phyloP scores from a whole-genome alignment of 2,113 vertebrate genomes.

The Burhinus bistriatus region DNA sequence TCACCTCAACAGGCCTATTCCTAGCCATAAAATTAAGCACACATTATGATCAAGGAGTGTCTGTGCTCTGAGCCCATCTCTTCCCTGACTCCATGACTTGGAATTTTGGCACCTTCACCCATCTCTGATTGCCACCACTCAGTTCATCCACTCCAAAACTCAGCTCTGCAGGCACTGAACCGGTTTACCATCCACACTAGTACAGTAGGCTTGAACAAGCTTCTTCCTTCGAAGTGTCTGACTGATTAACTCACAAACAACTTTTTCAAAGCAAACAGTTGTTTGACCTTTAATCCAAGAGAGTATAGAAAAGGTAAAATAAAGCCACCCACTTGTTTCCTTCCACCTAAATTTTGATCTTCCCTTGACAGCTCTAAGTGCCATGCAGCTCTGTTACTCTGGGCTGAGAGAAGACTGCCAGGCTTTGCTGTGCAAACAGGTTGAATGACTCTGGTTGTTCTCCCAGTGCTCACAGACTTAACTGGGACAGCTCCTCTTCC shows the following conservation, averaged over 20 bases:
- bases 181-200: not conserved
- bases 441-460: fast-evolving
- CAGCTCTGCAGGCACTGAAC: not conserved
- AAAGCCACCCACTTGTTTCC: not conserved
- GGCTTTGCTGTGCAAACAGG: not conserved
- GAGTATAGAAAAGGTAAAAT: not conserved
- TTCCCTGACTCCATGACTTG: not conserved
- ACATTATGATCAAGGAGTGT: fast-evolving
- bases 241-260: not conserved
- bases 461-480: not conserved
- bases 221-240: not conserved
- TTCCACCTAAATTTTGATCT: not conserved
- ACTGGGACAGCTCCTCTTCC: not conserved
- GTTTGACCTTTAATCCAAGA: not conserved
- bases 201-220: not conserved
- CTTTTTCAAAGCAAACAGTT: not conserved
- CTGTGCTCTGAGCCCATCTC: not conserved
- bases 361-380: not conserved
- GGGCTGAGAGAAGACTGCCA: not conserved
- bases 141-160: not conserved
- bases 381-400: not conserved
- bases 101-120: not conserved
- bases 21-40: not conserved
- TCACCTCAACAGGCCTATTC: not conserved
- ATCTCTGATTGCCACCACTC: not conserved